Evolutionary conservation across 2,888 invertebrate genomes (phyloP).

Genomic region (Andrena minutula): DNA sequence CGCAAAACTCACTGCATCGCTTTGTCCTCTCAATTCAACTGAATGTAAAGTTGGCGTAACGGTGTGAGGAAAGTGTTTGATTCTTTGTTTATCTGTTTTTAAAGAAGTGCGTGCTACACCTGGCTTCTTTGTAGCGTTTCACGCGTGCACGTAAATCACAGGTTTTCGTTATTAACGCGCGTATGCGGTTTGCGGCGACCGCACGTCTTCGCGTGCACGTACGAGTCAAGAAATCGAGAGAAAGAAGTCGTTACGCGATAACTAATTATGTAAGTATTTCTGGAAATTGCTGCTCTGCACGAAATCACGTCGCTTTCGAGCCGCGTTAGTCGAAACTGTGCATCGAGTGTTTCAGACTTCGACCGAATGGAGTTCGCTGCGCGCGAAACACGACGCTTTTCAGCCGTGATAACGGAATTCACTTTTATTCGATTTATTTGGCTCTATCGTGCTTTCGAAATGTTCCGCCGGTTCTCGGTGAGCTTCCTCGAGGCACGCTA

Average conservation of each 20-base stretch:
- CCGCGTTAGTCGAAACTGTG: neutral
- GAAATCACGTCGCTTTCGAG: neutral
- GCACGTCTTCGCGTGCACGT: constrained; percentile 19
- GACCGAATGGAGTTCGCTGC: neutral
- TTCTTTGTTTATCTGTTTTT: neutral
- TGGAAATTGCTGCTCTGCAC: constrained; percentile 10
- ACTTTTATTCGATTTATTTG: constrained; percentile 25
- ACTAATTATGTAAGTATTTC: constrained; percentile 27
- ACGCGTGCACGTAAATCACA: constrained; percentile 1
- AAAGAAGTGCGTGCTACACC: neutral
- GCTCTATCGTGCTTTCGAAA: neutral
- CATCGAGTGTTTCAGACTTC: constrained; percentile 8
- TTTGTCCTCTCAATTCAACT: neutral
- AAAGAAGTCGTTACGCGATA: constrained; percentile 13
- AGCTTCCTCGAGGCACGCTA: constrained; percentile 15
- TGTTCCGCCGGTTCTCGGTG: constrained; percentile 17
- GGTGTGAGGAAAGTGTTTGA: neutral
- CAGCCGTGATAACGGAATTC: constrained; percentile 8
- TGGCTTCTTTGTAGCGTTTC: constrained; percentile 4
- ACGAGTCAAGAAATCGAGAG: constrained; percentile 10
- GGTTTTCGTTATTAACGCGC: constrained; percentile 10
- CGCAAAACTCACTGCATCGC: neutral
- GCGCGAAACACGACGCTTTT: constrained; percentile 19
- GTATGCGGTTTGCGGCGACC: constrained; percentile 19
- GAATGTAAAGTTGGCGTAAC: neutral